Conservation (phyloP, 2,888 invertebrate genomes). For the Melieria crassipennis region DNA sequence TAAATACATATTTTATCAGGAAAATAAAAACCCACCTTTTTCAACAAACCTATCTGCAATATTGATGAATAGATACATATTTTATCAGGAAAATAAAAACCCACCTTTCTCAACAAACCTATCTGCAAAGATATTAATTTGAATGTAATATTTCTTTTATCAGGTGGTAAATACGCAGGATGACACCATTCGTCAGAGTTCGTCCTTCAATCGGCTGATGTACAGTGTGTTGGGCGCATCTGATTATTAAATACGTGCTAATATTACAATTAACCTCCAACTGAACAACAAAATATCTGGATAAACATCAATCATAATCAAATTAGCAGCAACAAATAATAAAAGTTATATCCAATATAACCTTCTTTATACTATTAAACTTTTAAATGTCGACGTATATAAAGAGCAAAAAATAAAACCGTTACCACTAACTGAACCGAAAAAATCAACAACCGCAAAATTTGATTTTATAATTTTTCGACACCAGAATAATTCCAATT, state of each 20-base stretch:
- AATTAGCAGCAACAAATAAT: slow-evolving; percentile 13
- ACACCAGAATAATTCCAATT: too few relatives aligned
- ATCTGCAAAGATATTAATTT: neutral
- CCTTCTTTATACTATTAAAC: too few relatives aligned
- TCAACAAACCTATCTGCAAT: too few relatives aligned
- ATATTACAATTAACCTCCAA: slow-evolving; percentile 32
- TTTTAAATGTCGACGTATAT: neutral
- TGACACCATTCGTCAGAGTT: slow-evolving; percentile 89
- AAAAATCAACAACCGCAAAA: slow-evolving; percentile 13
- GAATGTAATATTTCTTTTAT: neutral
- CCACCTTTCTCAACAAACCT: too few relatives aligned
- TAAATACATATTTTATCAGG: too few relatives aligned
- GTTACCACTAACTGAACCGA: neutral
- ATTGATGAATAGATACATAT: too few relatives aligned
- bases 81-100: too few relatives aligned
- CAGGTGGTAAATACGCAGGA: slow-evolving; percentile 70
- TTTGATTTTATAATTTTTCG: too few relatives aligned
- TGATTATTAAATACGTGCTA: slow-evolving; percentile 67
- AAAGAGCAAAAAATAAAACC: neutral
- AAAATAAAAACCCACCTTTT: too few relatives aligned
- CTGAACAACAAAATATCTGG: slow-evolving; percentile 15
- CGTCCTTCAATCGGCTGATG: slow-evolving; percentile 92
- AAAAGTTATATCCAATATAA: neutral
- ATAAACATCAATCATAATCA: slow-evolving; percentile 11
- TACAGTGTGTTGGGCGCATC: slow-evolving; percentile 86